These are phyloP conservation scores for Brachyhypopomus occidentalis DNA, from an alignment of 2,113 vertebrate species.

Conservation along the genomic window DNA sequence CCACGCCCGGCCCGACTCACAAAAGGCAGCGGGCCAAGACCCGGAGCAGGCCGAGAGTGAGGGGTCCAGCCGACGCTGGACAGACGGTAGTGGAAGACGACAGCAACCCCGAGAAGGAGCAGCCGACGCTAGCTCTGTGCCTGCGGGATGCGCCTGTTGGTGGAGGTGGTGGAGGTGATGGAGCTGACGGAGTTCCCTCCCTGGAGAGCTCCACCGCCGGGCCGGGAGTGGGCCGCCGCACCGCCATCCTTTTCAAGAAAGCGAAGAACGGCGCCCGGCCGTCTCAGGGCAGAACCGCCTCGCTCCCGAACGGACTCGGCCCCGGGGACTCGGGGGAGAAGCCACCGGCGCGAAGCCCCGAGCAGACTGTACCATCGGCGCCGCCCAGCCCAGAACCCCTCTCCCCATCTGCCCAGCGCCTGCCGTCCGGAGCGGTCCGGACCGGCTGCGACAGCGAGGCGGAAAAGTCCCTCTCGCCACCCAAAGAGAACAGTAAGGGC, in stretches of 20 bases:
- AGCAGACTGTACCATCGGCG: constrained; percentile 37
- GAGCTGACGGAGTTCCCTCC: constrained; percentile 72
- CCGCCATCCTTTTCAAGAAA: constrained; percentile 90
- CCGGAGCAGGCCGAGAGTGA: constrained; percentile 26
- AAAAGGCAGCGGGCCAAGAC: constrained; percentile 72
- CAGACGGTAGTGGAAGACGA: background rate
- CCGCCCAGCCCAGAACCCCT: constrained; percentile 55
- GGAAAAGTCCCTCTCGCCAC: constrained; percentile 73
- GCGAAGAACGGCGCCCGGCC: constrained; percentile 87
- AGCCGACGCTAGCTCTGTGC: constrained; percentile 68
- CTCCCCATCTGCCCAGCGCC: constrained; percentile 64
- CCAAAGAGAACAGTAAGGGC: constrained; percentile 77
- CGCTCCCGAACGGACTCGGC: constrained; percentile 78
- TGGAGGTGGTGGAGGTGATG: constrained; percentile 69
- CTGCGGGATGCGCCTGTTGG: constrained; percentile 70
- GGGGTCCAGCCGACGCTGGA: background rate
- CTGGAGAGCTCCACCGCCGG: constrained; percentile 69
- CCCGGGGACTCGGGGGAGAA: constrained; percentile 63
- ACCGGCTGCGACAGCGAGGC: constrained; percentile 75
- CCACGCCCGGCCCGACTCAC: constrained; percentile 76
- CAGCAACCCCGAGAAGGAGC: constrained; percentile 54
- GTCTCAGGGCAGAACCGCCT: constrained; percentile 73
- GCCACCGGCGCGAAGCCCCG: constrained; percentile 26
- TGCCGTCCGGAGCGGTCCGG: constrained; percentile 72
- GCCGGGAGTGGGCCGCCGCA: constrained; percentile 84